Evolutionary conservation across 2,797 vertebrate genomes (phyloP), one percentile per base, ranked within the genome.

Genomic region (Tarsius wallacei): DNA sequence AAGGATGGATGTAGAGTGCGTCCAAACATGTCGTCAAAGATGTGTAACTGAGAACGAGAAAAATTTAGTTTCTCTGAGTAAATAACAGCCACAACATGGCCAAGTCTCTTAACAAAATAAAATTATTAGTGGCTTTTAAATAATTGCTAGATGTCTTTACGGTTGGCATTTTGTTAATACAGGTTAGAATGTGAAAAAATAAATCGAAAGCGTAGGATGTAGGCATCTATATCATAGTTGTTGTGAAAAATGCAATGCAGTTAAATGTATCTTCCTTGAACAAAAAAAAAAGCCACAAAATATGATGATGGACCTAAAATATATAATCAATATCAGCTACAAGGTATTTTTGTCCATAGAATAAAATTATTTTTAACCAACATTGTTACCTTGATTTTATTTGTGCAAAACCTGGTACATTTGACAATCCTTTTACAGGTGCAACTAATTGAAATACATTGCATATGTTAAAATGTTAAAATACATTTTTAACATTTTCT

Each of bases 1-100:
- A 93, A 82, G 66, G 51, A 8, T 81, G 21, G 3, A 90, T 96
- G n/a, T 87, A 83, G 15, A 71, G 21, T 59, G 5, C 9, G 87
- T 97, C 97, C 94, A 91, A 96, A 93, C 16, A 87, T 36, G 68
- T 74, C 4, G 10, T 31, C 53, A 93, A 91, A 55, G 51, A 83
- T 96, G 95, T 96, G 24, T 64, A 96, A 93, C 87, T 97, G 86
- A 97, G 78, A 77, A 0, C 28, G 42, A 42, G 42, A 64, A 70
- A 97, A 97, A 86, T 94, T 87, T 84, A 26, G 17, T 51, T 91
- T 93, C 17, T 85, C 68, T 66, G 28, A 55, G 3, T 83, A 15
- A 83, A 94, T 87, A 31, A 93, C 31, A 80, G 2, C 0, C 19
- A 76, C 0, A 0, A 9, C n/a, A 47, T 71, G n/a, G n/a, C 80